phyloP scores from a whole-genome alignment of 1,140 invertebrate species.

The Scylla paramamosain region DNA sequence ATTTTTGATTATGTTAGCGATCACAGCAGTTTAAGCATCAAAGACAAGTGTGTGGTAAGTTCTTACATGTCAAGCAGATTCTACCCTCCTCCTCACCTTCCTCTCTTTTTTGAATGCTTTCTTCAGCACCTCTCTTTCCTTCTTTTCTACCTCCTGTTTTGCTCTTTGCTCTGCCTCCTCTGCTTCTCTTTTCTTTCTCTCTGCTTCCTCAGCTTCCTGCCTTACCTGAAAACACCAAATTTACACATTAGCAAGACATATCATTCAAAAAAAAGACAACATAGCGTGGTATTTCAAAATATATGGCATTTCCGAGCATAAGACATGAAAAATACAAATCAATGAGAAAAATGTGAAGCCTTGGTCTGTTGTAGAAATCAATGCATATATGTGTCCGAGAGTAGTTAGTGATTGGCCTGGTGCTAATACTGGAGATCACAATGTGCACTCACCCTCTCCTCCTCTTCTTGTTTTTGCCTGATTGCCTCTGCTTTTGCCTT shows the following conservation, averaged over 20 bases:
- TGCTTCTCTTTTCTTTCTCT: slow-evolving; percentile 88
- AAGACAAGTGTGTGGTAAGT: too few species aligned
- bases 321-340: too few species aligned
- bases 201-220: slow-evolving; percentile 85
- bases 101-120: slow-evolving; percentile 92
- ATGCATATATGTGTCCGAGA: too few species aligned
- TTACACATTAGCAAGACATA: not conserved
- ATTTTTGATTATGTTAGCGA: too few species aligned
- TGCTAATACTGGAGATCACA: too few species aligned
- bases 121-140: slow-evolving; percentile 92
- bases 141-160: slow-evolving; percentile 89
- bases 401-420: too few species aligned
- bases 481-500: slow-evolving; percentile 93
- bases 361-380: too few species aligned
- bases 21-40: too few species aligned
- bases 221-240: slow-evolving; percentile 62
- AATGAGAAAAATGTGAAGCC: too few species aligned
- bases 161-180: slow-evolving; percentile 90
- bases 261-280: not conserved
- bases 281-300: not conserved
- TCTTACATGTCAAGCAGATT: too few species aligned
- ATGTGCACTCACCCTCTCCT: slow-evolving; percentile 78
- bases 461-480: slow-evolving; percentile 80
- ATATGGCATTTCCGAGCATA: too few species aligned
- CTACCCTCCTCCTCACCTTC: slow-evolving; percentile 81